Conservation (phyloP, 1,140 invertebrate genomes). For the Arion vulgaris region DNA sequence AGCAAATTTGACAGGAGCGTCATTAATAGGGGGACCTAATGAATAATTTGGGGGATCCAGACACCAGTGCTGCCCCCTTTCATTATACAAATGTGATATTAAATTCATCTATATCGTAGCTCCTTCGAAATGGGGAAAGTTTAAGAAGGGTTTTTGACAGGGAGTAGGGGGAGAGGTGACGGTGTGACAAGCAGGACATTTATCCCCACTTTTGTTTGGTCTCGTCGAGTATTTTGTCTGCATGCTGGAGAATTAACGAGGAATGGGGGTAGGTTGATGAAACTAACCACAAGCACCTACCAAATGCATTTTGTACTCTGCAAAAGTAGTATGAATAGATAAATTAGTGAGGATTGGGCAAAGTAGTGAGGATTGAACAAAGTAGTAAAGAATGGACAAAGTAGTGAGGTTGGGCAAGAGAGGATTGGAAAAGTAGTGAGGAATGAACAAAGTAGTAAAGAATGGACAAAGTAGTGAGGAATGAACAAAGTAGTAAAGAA, state of each 20-base stretch:
- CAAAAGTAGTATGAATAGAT: too few relatives aligned
- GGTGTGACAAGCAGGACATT: background rate
- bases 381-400: too few relatives aligned
- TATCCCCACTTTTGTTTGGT: too few relatives aligned
- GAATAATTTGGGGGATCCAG: constrained; percentile 49
- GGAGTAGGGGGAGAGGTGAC: background rate
- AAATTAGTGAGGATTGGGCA: too few relatives aligned
- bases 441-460: too few relatives aligned
- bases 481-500: too few relatives aligned
- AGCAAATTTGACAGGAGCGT: constrained; percentile 54
- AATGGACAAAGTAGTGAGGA: too few relatives aligned
- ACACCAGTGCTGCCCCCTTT: constrained; percentile 40
- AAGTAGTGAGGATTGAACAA: too few relatives aligned
- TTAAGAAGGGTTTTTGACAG: background rate
- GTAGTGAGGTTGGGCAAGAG: too few relatives aligned
- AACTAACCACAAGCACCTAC: background rate
- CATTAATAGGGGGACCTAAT: constrained; percentile 47
- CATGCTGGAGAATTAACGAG: background rate
- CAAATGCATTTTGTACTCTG: too few relatives aligned
- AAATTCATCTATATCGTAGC: constrained; percentile 51
- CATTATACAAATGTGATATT: constrained; percentile 55
- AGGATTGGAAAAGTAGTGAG: too few relatives aligned
- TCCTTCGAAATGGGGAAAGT: background rate
- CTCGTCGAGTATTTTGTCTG: constrained; percentile 3
- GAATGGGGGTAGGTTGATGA: background rate